Conservation (phyloP, 1,140 invertebrate species). For the Drosophila auraria region DNA sequence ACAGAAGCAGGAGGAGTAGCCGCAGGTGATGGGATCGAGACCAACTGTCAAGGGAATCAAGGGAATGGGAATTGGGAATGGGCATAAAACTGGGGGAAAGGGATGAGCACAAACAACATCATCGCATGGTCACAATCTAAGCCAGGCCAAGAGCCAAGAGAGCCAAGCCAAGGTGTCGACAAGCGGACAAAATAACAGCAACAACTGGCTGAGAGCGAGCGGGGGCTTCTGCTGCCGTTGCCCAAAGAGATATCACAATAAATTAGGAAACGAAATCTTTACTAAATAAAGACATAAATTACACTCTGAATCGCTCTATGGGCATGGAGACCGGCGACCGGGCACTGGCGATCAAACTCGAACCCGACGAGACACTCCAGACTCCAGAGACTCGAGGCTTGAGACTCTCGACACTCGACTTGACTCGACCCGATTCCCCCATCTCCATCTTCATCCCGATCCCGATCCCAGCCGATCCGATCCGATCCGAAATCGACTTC, state of each 20-base stretch:
- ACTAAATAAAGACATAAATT: constrained; percentile 85
- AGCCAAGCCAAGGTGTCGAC: constrained; percentile 50
- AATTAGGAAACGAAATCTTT: constrained; percentile 85
- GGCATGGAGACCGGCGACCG: constrained; percentile 37
- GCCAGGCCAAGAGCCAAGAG: constrained; percentile 30
- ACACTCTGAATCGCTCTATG: constrained; percentile 81
- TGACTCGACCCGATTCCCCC: constrained; percentile 6
- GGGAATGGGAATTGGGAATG: constrained; percentile 48
- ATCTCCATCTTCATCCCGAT: constrained; percentile 9
- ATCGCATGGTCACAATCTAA: constrained; percentile 82
- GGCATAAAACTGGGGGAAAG: constrained; percentile 62
- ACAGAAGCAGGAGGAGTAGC: constrained; percentile 66
- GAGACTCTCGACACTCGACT: constrained; percentile 12
- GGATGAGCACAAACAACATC: constrained; percentile 84
- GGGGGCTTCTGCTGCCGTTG: constrained; percentile 60
- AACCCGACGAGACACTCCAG: constrained; percentile 12
- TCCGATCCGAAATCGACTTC: constrained; percentile 44
- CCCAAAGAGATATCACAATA: constrained; percentile 85
- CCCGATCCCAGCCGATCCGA: constrained; percentile 11
- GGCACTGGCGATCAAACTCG: constrained; percentile 25
- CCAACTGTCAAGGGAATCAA: constrained; percentile 56
- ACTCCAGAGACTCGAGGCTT: not conserved
- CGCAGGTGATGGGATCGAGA: constrained; percentile 51
- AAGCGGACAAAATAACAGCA: constrained; percentile 36
- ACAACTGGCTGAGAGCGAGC: constrained; percentile 1